These are phyloP conservation scores for Ploceus nigricollis DNA, from an alignment of 2,113 vertebrate species.

Conservation along the genomic window DNA sequence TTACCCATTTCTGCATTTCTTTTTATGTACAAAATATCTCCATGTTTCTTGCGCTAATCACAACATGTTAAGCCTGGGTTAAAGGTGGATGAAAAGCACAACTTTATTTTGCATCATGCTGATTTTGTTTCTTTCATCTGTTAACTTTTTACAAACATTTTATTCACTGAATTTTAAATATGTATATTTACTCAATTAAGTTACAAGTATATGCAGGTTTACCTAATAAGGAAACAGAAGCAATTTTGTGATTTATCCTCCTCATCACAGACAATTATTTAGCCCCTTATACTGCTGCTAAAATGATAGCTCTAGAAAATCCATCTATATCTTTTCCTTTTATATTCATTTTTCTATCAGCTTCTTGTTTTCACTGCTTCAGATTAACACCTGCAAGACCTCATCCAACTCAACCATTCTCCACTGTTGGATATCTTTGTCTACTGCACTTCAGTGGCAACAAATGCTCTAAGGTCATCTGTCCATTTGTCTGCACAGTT, in stretches of 20 bases:
- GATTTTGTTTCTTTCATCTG: background rate
- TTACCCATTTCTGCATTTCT: background rate
- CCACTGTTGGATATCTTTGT: background rate
- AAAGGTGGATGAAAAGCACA: background rate
- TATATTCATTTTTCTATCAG: background rate
- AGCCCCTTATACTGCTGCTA: background rate
- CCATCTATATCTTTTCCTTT: background rate
- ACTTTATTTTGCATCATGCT: background rate
- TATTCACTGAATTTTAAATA: background rate
- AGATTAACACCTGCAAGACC: background rate
- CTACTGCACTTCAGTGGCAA: background rate
- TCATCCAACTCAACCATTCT: background rate
- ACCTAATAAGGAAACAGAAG: background rate
- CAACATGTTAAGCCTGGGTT: background rate
- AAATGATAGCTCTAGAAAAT: background rate
- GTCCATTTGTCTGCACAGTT: background rate
- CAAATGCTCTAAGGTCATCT: background rate
- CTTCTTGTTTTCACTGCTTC: background rate
- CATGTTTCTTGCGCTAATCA: background rate
- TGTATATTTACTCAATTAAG: background rate
- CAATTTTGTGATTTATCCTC: background rate
- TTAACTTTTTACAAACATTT: background rate
- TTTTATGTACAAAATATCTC: background rate
- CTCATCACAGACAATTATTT: background rate
- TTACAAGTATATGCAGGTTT: background rate